Conservation (phyloP, 2,113 vertebrate genomes). For the Hassar affinis region DNA sequence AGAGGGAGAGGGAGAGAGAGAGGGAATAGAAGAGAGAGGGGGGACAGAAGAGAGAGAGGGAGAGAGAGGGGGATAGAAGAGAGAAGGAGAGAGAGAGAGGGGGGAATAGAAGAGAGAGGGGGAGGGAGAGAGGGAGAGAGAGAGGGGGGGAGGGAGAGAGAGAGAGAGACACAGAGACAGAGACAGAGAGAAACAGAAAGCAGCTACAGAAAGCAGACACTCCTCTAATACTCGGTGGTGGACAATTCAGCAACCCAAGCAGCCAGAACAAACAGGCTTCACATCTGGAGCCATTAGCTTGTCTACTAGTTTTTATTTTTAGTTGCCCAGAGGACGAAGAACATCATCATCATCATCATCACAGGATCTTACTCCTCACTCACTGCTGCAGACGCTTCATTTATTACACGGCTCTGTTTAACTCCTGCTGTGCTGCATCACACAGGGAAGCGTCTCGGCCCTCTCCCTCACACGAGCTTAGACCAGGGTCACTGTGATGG, state of each 20-base stretch:
- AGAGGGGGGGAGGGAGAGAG: conserved; percentile 27
- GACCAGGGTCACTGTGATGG: background rate
- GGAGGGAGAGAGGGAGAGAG: conserved; percentile 6
- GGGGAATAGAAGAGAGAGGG: too few relatives aligned
- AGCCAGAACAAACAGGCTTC: background rate
- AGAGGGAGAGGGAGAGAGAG: conserved; percentile 20
- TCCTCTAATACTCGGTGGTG: background rate
- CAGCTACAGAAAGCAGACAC: background rate
- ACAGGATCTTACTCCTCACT: background rate
- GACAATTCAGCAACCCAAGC: background rate
- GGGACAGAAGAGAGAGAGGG: too few relatives aligned
- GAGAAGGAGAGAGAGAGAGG: too few relatives aligned
- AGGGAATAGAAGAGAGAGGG: too few relatives aligned
- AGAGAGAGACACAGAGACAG: too few relatives aligned
- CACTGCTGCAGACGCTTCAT: background rate
- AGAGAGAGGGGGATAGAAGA: too few relatives aligned
- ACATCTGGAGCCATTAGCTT: background rate
- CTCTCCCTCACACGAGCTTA: background rate
- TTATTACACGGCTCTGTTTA: background rate
- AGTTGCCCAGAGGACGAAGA: background rate
- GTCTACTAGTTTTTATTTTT: background rate
- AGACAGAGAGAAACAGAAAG: too few relatives aligned
- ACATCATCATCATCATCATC: too few relatives aligned
- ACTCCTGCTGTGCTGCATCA: background rate
- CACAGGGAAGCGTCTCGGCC: background rate